Evolutionary conservation across 64 coral and sea anemone species (phyloP), one percentile per base, ranked within the genome.

Genomic region (Dendrophyllia cribrosa): DNA sequence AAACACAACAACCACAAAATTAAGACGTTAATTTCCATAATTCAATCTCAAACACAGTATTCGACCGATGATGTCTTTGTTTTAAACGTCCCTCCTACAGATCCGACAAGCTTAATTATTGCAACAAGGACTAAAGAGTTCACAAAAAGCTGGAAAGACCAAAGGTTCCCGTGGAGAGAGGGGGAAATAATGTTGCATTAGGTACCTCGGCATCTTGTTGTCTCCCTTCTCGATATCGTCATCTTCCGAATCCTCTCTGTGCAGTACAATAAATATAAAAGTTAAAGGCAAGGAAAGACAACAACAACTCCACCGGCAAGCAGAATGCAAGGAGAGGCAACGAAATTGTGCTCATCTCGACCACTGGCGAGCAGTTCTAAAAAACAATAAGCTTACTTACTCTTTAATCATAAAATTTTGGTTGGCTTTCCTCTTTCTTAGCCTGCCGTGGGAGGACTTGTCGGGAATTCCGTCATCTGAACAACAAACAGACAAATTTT

Each of bases 161-260:
- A 22, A 25, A 14, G 22, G 15, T 34, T 15, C 70, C 47, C n/a
- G 51, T 58, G 13, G 51, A 44, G 68, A 88, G 56, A 62, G 9
- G 9, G 24, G 68, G 10, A 43, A 59, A 74, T 68, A 9, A 0
- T 13, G 4, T n/a, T 91, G 12, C 53, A 56, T 9, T 47, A 58
- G 17, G 49, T 90, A 90, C 91, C 91, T 93, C 71, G 91, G 79
- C 23, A 93, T 93, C 60, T 93, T 93, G 60, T 19, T 58, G 52
- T 93, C 91, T 58, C 59, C 81, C 43, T 93, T 93, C 50, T 93
- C 91, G 19, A 85, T 63, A 48, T 93, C 91, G 20, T 93, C 91
- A 17, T 93, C 91, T 13, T 93, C 91, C 8, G 91, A 93, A 51
- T 93, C 91, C 19, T 93, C 91, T 48, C 91, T 93, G 52, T 43